Evolutionary conservation across 2,113 vertebrate species (phyloP), one percentile per base, ranked within the genome.

Genomic region (Rhabdornis inornatus): DNA sequence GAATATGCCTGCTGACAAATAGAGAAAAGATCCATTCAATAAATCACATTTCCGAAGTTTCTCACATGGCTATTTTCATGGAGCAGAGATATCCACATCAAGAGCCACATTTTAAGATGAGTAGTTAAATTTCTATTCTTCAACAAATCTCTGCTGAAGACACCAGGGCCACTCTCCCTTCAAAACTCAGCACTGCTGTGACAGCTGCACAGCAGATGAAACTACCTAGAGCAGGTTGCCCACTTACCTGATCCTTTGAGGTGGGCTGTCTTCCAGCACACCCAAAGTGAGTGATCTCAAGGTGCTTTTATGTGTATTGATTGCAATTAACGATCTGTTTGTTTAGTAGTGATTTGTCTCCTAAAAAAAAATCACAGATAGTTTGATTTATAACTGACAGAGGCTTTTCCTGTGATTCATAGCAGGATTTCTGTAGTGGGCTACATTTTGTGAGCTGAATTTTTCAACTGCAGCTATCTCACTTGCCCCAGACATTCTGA

Each of bases 401-500:
- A 74, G 72, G 72, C 72, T 97, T 91, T 94, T 97, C 61, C 63
- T 76, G 11, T 98, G 94, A 65, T 98, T 96, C 6, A 33, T 92
- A 25, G 96, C 91, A 65, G 97, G 97, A 89, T 97, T 98, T 83
- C 98, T 87, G 2, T 96, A 97, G 66, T 97, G 97, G 57, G 97
- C 97, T 90, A 97, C 90, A 8, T 90, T 93, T 71, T 96, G 68
- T 20, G 97, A 98, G 40, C 97, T 96, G 39, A 97, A 97, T 47
- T 98, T 98, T 23, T 97, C 83, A 83, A 96, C 96, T 91, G 22
- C 90, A 71, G 40, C 97, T 90, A 97, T 96, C 44, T 97, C 97
- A 61, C 76, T 96, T 23, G 90, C 92, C 79, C 95, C 92, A 37
- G 96, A 94, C 45, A 98, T 87, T 35, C 77, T 90, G 70, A 98